Evolutionary conservation across 37 sponge, comb jelly and placozoan species (phyloP), one percentile per base, ranked within the genome.

Genomic region (Halichondria panicea): DNA sequence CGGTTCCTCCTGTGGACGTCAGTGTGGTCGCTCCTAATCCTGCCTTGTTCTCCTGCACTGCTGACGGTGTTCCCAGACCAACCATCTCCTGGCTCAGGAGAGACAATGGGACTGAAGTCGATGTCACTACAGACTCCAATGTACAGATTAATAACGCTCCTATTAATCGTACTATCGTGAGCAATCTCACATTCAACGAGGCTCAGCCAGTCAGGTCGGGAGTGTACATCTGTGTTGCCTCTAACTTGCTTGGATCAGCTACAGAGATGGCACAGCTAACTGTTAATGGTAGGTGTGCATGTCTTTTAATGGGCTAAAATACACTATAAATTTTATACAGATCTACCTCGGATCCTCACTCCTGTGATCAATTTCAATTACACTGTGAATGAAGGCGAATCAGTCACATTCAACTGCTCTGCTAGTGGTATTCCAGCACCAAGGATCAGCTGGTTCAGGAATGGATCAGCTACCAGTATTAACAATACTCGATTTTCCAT

Each of bases 271-370:
- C 64, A 3, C 0, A 9, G 5, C 80, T 89, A 1, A 57, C 72
- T 28, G 79, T 89, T 5, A 67, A 83, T 60, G 79, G 89, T 89
- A 33, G 73, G 89, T 72, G 65, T 28, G 30, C 4, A 1, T 31
- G 11, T 7, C 1, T 30, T 27, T 46, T 25, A 46, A 18, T 48
- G 3, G 21, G 18, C 3, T 8, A 1, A 30, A 55, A 27, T 37
- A n/a, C 44, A 8, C 6, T 34, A 34, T 11, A 34, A 33, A 35
- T 42, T 30, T 18, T 54, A 21, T 60, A 3, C 75, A 74, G 75
- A 41, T 40, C 25, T 32, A 5, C 75, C 75, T 13, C n/a, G 22
- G 15, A 62, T 62, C 22, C 34, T 28, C 22, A 19, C 28, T 6
- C 76, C 63, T 48, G 32, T 30, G 48, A 44, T 25, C 45, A 45